Percentiles rank a stretch among this genome's conserved stretches.
Evolutionary conservation across 2,797 vertebrate species (phyloP).

Genomic region (Pipistrellus kuhlii): DNA sequence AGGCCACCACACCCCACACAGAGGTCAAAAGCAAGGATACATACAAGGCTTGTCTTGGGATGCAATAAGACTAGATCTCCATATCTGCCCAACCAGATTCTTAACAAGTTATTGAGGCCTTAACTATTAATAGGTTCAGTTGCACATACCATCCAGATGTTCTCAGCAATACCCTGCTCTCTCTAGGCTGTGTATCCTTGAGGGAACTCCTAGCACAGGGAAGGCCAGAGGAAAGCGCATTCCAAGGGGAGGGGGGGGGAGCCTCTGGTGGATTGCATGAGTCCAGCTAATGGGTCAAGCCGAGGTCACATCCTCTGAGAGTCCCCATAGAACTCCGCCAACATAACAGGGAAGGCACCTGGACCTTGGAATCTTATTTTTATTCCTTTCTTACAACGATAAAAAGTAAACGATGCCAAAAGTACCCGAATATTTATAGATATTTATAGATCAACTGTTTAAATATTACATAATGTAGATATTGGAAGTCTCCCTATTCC

Average conservation of each 20-base stretch:
- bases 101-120: background rate
- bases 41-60: background rate
- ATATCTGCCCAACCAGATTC: rapidly evolving
- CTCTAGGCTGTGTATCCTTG: background rate
- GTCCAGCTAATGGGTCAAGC: background rate
- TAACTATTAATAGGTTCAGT: too few species aligned
- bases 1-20: background rate
- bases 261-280: background rate
- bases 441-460: background rate
- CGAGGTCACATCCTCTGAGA: background rate
- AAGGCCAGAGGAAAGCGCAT: background rate
- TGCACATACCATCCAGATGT: background rate
- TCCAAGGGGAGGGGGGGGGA: background rate
- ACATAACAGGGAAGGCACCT: background rate
- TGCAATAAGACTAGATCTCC: background rate
- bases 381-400: constrained; percentile 19
- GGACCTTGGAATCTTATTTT: background rate
- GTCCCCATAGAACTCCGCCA: background rate
- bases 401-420: background rate
- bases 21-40: background rate
- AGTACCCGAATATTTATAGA: background rate
- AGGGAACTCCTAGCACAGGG: background rate
- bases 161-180: too few species aligned
- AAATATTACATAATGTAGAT: background rate
- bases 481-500: background rate